Conservation (phyloP, 2,113 vertebrate genomes). For the Tyto alba region DNA sequence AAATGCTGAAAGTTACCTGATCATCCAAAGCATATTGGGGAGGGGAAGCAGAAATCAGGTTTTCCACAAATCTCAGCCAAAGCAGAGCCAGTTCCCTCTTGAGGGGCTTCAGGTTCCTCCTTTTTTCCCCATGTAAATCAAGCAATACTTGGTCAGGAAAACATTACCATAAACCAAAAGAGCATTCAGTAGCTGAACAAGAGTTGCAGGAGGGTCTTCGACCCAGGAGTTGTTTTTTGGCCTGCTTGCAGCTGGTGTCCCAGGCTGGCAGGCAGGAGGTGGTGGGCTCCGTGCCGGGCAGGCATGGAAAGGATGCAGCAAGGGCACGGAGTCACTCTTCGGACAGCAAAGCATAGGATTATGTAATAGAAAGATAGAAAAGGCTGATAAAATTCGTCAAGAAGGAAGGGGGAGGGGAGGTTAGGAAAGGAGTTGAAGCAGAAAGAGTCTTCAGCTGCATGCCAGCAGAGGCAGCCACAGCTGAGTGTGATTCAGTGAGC, state of each 20-base stretch:
- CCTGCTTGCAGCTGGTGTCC: neutral
- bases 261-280: neutral
- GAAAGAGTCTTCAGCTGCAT: neutral
- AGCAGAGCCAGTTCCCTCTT: neutral
- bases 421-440: neutral
- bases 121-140: neutral
- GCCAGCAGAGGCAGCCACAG: neutral
- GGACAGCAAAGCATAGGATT: accelerated
- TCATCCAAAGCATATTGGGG: neutral
- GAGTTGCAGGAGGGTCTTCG: neutral
- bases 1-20: neutral
- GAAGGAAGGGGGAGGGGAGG: accelerated
- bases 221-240: neutral
- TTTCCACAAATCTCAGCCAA: neutral
- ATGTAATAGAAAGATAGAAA: accelerated
- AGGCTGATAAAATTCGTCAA: neutral
- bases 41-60: neutral
- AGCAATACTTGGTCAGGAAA: neutral
- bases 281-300: neutral
- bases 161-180: neutral
- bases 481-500: neutral
- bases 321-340: neutral
- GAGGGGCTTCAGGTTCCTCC: neutral
- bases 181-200: neutral
- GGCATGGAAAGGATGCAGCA: neutral